Base-by-base conservation (phyloP, 2,113 vertebrate species). In the Lanius ludovicianus region DNA sequence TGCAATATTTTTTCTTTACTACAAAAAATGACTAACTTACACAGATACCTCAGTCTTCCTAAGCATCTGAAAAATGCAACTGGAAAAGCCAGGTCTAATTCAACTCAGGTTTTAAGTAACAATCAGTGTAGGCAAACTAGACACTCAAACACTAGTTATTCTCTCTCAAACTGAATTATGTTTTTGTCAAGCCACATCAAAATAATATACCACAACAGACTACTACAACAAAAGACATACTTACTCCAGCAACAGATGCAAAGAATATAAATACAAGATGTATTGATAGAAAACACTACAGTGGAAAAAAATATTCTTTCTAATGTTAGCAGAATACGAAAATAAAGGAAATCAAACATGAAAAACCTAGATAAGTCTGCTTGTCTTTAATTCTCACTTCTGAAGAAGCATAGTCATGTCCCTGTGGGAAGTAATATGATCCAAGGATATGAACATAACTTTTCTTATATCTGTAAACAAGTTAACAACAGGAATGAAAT, bases 391-490 rank as follows among this genome's bases (percentile, higher is more conserved):
- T 63, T 35, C 42, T 87, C 62, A 86, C 52, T 89, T 81, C 65
- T 65, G 59, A 63, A 81, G 56, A 71, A 7, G 46, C 23, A 5
- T 3, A 91, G 62, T 52, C 84, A 77, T 9, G 50, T 31, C 64
- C 77, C 81, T 50, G 37, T 53, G 79, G 75, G 53, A 95, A 94
- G 87, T 81, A 96, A 95, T 17, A 85, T 13, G 90, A 95, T 59
- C 86, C 63, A 76, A 93, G 56, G 70, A 82, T 89, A 84, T 18
- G 47, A 93, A 52, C 46, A 42, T 33, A 90, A 85, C 77, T 92
- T 90, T 92, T 77, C 73, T 96, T 88, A 6, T 78, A 77, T 88
- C 92, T 90, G 96, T 95, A 97, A 96, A 97, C 88, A 95, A 97
- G 71, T 88, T 68, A 81, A 85, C 49, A 74, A 95, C 46, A 68